Evolutionary conservation across 2,888 invertebrate genomes (phyloP).

Genomic region (Pyrocoelia pectoralis): DNA sequence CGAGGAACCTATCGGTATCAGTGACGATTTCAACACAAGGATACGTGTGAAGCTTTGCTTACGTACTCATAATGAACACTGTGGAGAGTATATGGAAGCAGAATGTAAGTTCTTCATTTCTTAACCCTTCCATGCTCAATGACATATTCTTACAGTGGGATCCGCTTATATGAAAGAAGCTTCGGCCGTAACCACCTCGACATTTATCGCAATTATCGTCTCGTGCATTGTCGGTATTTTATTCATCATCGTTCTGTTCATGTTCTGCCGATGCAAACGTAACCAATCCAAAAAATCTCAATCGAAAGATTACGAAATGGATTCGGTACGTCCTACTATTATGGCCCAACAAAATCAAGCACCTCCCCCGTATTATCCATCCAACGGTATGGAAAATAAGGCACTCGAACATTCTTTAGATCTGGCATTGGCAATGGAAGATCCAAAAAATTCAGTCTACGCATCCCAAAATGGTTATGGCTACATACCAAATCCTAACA

Average conservation of each 20-base stretch:
- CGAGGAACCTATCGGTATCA: slow-evolving; percentile 66
- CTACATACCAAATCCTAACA: slow-evolving; percentile 75
- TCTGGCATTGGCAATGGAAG: slow-evolving; percentile 81
- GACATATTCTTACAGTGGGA: slow-evolving; percentile 68
- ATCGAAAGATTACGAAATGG: slow-evolving; percentile 91
- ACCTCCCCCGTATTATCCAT: slow-evolving; percentile 90
- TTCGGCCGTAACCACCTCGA: slow-evolving; percentile 78
- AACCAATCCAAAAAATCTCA: slow-evolving; percentile 84
- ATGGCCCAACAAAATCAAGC: slow-evolving; percentile 88
- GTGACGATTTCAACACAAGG: slow-evolving; percentile 71
- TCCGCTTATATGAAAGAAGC: slow-evolving; percentile 83
- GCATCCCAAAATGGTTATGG: slow-evolving; percentile 86
- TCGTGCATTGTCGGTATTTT: slow-evolving; percentile 83
- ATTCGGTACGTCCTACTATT: slow-evolving; percentile 83
- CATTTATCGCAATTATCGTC: slow-evolving; percentile 79
- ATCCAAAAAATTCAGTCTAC: slow-evolving; percentile 85
- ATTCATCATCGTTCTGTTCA: slow-evolving; percentile 76
- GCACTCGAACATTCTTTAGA: slow-evolving; percentile 91
- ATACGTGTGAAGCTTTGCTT: slow-evolving; percentile 85
- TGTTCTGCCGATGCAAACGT: slow-evolving; percentile 87
- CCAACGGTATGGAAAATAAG: slow-evolving; percentile 88
- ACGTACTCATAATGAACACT: slow-evolving; percentile 80
- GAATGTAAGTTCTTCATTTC: slow-evolving; percentile 71
- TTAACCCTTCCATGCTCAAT: not conserved
- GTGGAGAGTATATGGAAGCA: slow-evolving; percentile 85